Evolutionary conservation across 23 tunicate genomes (phyloP).

Genomic region (Ciona savignyi): DNA sequence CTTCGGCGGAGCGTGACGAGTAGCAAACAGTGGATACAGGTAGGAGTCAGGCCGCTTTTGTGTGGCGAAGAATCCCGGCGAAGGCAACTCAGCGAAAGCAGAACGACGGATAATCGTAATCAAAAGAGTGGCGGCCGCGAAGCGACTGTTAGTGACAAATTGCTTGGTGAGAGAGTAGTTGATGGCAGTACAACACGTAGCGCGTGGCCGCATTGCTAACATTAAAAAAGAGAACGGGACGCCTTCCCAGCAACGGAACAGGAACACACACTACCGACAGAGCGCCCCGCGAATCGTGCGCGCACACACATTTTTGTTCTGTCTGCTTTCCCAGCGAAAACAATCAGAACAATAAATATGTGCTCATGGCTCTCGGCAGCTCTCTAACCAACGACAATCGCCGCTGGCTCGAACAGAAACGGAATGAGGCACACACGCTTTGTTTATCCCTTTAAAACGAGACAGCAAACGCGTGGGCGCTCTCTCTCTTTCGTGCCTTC

Average conservation of each 20-base stretch:
- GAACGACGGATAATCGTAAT: constrained; percentile 9
- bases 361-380: not conserved
- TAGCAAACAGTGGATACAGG: not conserved
- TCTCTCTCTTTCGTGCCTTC: constrained; percentile 2
- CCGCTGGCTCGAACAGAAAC: not conserved
- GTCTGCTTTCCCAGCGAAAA: not conserved
- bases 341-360: not conserved
- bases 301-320: not conserved
- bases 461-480: not conserved
- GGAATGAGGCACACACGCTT: not conserved
- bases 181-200: not conserved
- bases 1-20: constrained; percentile 13
- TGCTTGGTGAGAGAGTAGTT: not conserved
- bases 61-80: constrained; percentile 2
- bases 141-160: not conserved
- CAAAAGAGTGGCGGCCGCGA: constrained; percentile 10
- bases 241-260: not conserved
- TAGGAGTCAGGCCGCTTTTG: not conserved
- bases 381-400: not conserved
- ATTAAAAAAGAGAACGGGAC: not conserved
- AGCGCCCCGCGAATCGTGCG: not conserved
- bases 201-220: not conserved
- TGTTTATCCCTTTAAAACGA: not conserved
- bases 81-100: not conserved
- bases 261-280: not conserved